Evolutionary conservation across 2,888 invertebrate genomes (phyloP), one percentile per base, ranked within the genome.

Genomic region (Gibbula magus): DNA sequence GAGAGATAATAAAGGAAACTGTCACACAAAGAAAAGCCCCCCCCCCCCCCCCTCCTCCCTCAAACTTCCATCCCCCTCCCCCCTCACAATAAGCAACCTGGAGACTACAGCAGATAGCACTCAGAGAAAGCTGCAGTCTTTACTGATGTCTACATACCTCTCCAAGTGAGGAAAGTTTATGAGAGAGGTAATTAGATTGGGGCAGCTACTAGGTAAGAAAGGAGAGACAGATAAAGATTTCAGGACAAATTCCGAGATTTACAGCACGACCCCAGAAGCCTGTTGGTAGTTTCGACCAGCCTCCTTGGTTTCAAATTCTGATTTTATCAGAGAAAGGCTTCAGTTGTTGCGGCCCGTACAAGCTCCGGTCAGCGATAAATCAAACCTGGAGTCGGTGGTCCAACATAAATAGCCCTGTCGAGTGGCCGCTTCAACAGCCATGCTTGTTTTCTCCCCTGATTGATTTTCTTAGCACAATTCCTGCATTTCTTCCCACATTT

Each of bases 201-300:
- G 61, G 29, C 29, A 61, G 61, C 29, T 32, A 29, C 61, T 61
- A 61, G 61, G 61, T 61, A 61, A 61, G 29, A 25, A 61, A 61
- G 29, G 61, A 61, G 56, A 56, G 29, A 29, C 25, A 29, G 61
- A 61, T 61, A 61, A 61, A 61, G 61, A 61, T 61, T 61, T 61
- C 61, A 25, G 29, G 61, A 61, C 61, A 61, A 61, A 61, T 61
- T 61, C 25, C 29, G 25, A 61, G 61, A 61, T 61, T 61, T 61
- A 61, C 61, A 61, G 25, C 61, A 61, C 29, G 29, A 29, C 18
- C 29, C 61, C 13, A 61, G 29, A 13, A 29, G 61, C 61, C n/a
- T 13, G 29, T 61, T 8, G 61, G 61, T 61, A 61, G 61, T 13
- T 45, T 61, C 61, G 25, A 29, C 16, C 29, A 25, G 61, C 25